Conservation (phyloP, 2,113 vertebrate genomes). For the Xenopus borealis region DNA sequence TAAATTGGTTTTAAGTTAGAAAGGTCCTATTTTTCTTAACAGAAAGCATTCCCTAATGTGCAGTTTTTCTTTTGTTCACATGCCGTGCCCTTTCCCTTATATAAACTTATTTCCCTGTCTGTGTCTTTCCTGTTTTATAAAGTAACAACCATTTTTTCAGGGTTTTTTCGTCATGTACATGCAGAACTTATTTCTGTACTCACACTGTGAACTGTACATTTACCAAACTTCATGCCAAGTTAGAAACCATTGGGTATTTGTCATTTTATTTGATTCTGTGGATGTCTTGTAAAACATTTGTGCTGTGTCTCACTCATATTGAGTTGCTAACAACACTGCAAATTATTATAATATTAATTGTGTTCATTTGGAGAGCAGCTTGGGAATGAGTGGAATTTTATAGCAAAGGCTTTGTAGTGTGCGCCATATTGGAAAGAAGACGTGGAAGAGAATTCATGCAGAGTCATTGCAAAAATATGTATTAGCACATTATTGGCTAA, state of each 20-base stretch:
- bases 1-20: conserved; percentile 49
- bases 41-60: conserved; percentile 69
- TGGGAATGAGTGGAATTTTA: conserved; percentile 21
- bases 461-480: background rate
- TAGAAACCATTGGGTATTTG: conserved; percentile 73
- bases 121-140: conserved; percentile 73
- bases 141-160: conserved; percentile 53
- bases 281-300: conserved; percentile 70
- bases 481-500: conserved; percentile 11
- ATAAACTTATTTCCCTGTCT: conserved; percentile 51
- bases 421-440: background rate
- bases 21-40: conserved; percentile 62
- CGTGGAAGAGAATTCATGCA: background rate
- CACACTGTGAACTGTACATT: conserved; percentile 76
- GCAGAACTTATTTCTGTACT: conserved; percentile 70
- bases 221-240: conserved; percentile 67
- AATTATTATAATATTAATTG: conserved; percentile 70
- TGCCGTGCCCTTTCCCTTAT: conserved; percentile 50
- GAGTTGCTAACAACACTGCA: conserved; percentile 76
- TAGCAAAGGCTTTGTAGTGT: conserved; percentile 40
- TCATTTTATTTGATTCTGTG: conserved; percentile 68
- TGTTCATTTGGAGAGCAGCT: conserved; percentile 67
- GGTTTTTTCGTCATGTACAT: conserved; percentile 63
- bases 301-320: conserved; percentile 77
- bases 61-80: conserved; percentile 65